These are phyloP conservation scores for Percopsis omiscomaycus DNA, from an alignment of 2,797 vertebrate species.

Conservation along the genomic window DNA sequence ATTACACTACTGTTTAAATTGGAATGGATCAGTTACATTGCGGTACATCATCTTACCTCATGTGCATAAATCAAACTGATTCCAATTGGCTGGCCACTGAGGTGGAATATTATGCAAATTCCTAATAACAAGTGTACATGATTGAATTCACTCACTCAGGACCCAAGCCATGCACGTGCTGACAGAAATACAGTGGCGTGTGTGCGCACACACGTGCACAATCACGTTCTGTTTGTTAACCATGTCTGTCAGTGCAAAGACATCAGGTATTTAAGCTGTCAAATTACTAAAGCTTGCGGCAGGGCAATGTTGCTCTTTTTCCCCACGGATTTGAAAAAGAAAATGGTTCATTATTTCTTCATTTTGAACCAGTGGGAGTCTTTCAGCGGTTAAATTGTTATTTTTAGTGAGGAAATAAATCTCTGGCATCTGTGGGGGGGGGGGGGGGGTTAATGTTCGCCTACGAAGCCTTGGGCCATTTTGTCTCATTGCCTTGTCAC, in stretches of 20 bases:
- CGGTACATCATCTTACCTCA: constrained; percentile 48
- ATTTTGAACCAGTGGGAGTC: constrained; percentile 45
- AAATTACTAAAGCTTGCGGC: constrained; percentile 40
- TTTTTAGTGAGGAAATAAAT: constrained; percentile 53
- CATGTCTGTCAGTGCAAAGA: constrained; percentile 49
- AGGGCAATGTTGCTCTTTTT: constrained; percentile 29
- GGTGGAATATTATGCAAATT: constrained; percentile 72
- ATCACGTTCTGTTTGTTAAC: constrained; percentile 47
- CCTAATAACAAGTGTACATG: constrained; percentile 69
- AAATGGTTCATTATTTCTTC: constrained; percentile 53
- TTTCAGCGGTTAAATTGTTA: constrained; percentile 59
- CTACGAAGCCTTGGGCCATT: constrained; percentile 44
- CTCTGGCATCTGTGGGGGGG: constrained; percentile 25
- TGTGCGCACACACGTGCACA: constrained; percentile 15
- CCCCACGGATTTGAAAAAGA: constrained; percentile 25
- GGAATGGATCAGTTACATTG: constrained; percentile 58
- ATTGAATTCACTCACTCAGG: constrained; percentile 70
- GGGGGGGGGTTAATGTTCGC: constrained; percentile 17
- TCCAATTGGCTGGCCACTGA: constrained; percentile 64
- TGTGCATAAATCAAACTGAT: constrained; percentile 57
- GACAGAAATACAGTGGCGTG: constrained; percentile 7
- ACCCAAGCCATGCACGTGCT: constrained; percentile 33
- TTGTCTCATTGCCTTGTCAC: constrained; percentile 46
- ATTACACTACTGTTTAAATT: constrained; percentile 53
- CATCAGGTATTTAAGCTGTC: constrained; percentile 51